Evolutionary conservation across 1,140 invertebrate species (phyloP), one percentile per base, ranked within the genome.

Genomic region (Rhizoglyphus robini): DNA sequence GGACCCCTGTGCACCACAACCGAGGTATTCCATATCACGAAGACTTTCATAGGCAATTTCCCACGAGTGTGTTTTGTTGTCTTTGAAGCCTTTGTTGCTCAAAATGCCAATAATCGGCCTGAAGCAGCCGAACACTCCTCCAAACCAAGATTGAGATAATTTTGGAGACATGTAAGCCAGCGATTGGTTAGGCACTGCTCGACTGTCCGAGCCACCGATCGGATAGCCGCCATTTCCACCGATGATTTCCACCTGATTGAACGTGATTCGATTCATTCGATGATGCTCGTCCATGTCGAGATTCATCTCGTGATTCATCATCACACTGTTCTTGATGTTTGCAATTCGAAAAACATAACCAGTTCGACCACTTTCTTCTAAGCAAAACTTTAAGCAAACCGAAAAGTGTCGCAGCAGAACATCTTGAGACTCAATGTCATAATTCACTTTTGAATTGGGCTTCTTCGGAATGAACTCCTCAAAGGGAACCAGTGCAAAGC

Each of bases 41-140:
- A 98, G 92, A 13, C 83, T 81, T 75, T 96, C 91, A 75, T 96
- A 95, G 0, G 89, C 86, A 69, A 96, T 92, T 76, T 96, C 91
- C 92, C 92, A 97, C 69, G 88, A 82, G 76, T 92, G 68, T 75
- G 87, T 85, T 71, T 83, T 81, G 8, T 80, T 78, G 59, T 81
- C 78, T 31, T 85, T 83, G 8, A 48, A 48, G 27, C 87, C 87
- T 46, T 60, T 60, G 27, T 27, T 60, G 30, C 58, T 60, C 27
- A 92, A 84, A 67, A 91, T 86, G 20, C 83, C 86, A 77, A 88
- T 83, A 4, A 93, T 84, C 0, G 90, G 89, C 68, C 86, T 80
- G 70, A 94, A 81, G 73, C 90, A 94, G 2, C 88, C 88, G 62
- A 90, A 79, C 48, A 93, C 81, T 0, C 88, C 87, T 68, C 88